Evolutionary conservation across 92 coral and sea anemone genomes (phyloP), one percentile per base, ranked within the genome.

Genomic region (Epizoanthus stellaris): DNA sequence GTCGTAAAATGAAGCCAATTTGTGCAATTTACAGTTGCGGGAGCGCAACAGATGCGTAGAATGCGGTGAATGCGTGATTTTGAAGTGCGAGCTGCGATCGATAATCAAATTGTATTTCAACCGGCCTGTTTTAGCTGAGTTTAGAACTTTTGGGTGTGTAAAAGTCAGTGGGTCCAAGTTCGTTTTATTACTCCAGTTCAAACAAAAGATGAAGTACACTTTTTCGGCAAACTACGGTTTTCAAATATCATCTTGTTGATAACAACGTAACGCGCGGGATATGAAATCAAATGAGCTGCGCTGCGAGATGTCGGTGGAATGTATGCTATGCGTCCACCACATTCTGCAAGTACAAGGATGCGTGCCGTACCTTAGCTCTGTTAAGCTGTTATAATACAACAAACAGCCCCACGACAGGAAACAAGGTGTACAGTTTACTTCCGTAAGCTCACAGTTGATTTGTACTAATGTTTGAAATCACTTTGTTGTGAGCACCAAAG

Each of bases 11-110:
- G 42, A 66, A 68, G 45, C 17, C 19, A 68, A 8, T 68, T 68
- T 13, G 52, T 9, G 52, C 14, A 36, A 68, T 39, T n/a, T 34
- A 4, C 17, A 66, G 14, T 14, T 23, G 17, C 13, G 52, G 3
- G 6, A 3, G 11, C 23, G 16, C 21, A 52, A 36, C 47, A 68
- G 73, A 34, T 43, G 5, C 7, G 21, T 19, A 68, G 11, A 14
- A 68, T 19, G 49, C 12, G 10, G 45, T 15, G 73, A 68, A 38
- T 68, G 52, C 73, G 73, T 68, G 73, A 68, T 68, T 68, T 68
- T 19, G n/a, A 38, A 68, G 8, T 68, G 39, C 2, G 3, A 5
- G 23, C 43, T 7, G 49, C 73, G 13, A 38, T 34, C 73, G 36
- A 68, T 12, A 43, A 40, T 19, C 9, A 30, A 66, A 25, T 38